Percentiles rank a stretch among this genome's conserved stretches.
These are phyloP conservation scores for Polyploca ridens DNA, from an alignment of 2,888 invertebrate genomes.

Conservation along the genomic window DNA sequence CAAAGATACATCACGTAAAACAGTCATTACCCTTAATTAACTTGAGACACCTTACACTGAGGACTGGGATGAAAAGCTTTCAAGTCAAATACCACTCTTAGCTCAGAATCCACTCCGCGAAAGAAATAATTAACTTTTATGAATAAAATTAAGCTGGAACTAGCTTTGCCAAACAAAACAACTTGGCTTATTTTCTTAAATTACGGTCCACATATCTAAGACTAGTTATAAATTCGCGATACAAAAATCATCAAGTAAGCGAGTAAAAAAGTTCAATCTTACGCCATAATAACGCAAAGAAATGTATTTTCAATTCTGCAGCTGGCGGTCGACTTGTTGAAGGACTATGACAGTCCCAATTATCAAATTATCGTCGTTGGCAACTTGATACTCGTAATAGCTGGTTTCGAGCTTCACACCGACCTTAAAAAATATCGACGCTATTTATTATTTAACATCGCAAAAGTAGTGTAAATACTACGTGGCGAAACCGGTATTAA, in stretches of 20 bases:
- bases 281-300: conserved; percentile 15
- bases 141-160: not conserved
- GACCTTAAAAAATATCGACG: conserved; percentile 67
- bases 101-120: not conserved
- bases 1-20: not conserved
- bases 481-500: conserved; percentile 60
- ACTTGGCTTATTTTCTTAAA: not conserved
- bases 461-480: conserved; percentile 71
- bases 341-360: conserved; percentile 67
- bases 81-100: not conserved
- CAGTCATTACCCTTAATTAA: conserved; percentile 6
- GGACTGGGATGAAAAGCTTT: not conserved
- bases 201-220: not conserved
- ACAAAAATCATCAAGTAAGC: not conserved
- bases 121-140: not conserved
- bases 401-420: conserved; percentile 60
- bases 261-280: not conserved
- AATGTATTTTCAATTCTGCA: conserved; percentile 38
- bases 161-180: not conserved
- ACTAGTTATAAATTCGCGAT: not conserved
- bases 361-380: conserved; percentile 75
- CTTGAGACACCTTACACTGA: not conserved
- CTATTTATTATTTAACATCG: conserved; percentile 62
- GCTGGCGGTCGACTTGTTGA: conserved; percentile 45
- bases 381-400: conserved; percentile 70